phyloP scores from a whole-genome alignment of 2,113 vertebrate species.

The Pristiophorus japonicus region DNA sequence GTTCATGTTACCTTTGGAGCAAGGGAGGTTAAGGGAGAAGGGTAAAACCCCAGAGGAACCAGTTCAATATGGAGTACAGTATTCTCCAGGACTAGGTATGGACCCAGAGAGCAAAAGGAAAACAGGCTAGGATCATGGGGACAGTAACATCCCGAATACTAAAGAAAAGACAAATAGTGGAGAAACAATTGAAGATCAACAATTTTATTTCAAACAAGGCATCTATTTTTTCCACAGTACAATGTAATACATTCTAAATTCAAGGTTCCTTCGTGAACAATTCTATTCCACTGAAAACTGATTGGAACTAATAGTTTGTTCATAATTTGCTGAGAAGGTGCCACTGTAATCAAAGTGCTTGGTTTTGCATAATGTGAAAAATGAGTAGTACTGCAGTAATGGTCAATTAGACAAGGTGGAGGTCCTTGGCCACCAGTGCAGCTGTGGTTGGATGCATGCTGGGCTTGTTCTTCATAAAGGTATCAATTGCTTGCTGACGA shows the following conservation, averaged over 20 bases:
- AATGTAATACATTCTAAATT: not conserved
- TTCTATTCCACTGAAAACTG: not conserved
- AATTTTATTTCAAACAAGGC: slow-evolving; percentile 34
- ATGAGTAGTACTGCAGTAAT: not conserved
- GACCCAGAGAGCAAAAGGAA: not conserved
- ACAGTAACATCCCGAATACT: not conserved
- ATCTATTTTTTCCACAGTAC: too few relatives aligned
- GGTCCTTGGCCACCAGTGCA: slow-evolving; percentile 75
- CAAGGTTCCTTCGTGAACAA: not conserved
- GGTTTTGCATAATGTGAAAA: not conserved
- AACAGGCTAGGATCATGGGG: not conserved
- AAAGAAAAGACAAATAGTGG: not conserved
- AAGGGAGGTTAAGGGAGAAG: not conserved
- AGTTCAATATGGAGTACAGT: not conserved
- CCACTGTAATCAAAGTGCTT: not conserved
- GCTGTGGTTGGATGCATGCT: slow-evolving; percentile 81
- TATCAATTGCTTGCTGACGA: slow-evolving; percentile 58
- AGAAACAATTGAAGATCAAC: not conserved
- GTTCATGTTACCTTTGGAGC: not conserved
- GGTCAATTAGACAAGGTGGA: slow-evolving; percentile 61
- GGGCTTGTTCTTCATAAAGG: slow-evolving; percentile 61
- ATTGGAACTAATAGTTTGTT: not conserved
- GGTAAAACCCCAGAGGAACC: not conserved
- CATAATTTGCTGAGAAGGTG: not conserved
- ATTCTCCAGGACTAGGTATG: not conserved